These are phyloP conservation scores for Paragorgia papillata DNA, from an alignment of 92 coral and sea anemone species.

Conservation along the genomic window DNA sequence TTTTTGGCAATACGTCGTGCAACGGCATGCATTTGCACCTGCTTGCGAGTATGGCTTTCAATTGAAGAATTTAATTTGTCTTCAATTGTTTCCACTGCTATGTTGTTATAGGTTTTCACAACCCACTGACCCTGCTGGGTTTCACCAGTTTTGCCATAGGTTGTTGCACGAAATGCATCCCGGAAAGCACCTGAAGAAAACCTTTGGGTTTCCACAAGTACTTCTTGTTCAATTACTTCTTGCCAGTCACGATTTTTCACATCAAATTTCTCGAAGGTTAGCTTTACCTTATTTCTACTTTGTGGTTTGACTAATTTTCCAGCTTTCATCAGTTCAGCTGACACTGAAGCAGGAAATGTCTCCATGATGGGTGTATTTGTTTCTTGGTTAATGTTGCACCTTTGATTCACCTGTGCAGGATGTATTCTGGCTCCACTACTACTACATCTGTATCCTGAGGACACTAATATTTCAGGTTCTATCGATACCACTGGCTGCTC, in stretches of 20 bases:
- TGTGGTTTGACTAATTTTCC: conserved; percentile 36
- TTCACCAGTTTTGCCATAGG: neutral
- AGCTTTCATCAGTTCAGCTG: no score
- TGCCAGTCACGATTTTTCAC: conserved; percentile 32
- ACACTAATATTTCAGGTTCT: neutral
- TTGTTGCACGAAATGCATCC: conserved; percentile 40
- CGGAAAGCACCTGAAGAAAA: conserved; percentile 36
- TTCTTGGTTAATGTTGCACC: conserved; percentile 67
- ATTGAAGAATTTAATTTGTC: conserved; percentile 21
- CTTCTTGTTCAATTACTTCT: conserved; percentile 21
- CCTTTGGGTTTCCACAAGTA: conserved; percentile 28
- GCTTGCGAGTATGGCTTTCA: conserved; percentile 43
- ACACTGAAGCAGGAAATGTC: no score
- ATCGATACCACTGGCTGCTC: conserved; percentile 6
- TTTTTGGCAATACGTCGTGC: conserved; percentile 37
- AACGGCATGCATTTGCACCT: conserved; percentile 57
- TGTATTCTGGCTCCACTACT: neutral
- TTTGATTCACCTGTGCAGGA: conserved; percentile 29
- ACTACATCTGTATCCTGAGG: conserved; percentile 19
- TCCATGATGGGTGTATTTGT: no score
- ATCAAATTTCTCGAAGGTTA: no score
- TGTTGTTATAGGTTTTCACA: conserved; percentile 31
- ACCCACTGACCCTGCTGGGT: conserved; percentile 40
- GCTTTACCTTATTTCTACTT: conserved; percentile 32
- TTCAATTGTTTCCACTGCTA: conserved; percentile 29